Percentiles rank a stretch among this genome's conserved stretches.
phyloP scores from a whole-genome alignment of 2,888 invertebrate genomes.

The Seladonia tumulorum region DNA sequence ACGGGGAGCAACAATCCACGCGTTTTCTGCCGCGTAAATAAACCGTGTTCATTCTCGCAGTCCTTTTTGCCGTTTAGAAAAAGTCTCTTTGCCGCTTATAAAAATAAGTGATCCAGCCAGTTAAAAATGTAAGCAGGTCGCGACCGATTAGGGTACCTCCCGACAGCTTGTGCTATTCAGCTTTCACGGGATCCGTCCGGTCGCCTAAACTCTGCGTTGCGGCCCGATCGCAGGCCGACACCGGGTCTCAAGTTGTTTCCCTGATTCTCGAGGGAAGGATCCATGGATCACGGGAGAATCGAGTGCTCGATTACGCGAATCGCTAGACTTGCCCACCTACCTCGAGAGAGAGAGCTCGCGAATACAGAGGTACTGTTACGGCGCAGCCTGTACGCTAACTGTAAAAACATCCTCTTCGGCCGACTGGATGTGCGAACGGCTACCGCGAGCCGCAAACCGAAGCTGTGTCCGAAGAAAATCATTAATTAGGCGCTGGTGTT shows the following conservation, averaged over 20 bases:
- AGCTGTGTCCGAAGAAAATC: not conserved
- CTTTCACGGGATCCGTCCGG: not conserved
- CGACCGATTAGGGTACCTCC: not conserved
- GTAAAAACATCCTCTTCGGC: slow-evolving; percentile 72
- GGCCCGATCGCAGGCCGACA: fast-evolving
- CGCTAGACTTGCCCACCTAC: slow-evolving; percentile 3
- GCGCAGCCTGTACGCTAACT: slow-evolving; percentile 74
- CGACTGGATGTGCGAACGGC: not conserved
- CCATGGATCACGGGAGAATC: not conserved
- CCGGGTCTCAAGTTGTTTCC: too few relatives aligned
- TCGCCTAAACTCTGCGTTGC: too few relatives aligned
- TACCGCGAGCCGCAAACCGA: not conserved
- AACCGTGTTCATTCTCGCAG: not conserved
- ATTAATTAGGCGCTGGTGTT: not conserved
- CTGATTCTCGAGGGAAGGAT: not conserved
- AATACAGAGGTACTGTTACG: slow-evolving; percentile 70
- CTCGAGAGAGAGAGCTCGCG: slow-evolving; percentile 29
- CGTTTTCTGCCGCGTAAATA: slow-evolving; percentile 33
- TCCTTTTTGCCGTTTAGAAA: slow-evolving; percentile 6
- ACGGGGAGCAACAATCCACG: not conserved
- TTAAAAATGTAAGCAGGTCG: slow-evolving; percentile 16
- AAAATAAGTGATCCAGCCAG: not conserved
- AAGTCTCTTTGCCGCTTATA: too few relatives aligned
- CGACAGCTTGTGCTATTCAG: not conserved
- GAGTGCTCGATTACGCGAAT: slow-evolving; percentile 5